These are phyloP conservation scores for Iguana delicatissima DNA, from an alignment of 2,797 vertebrate genomes.

Conservation along the genomic window DNA sequence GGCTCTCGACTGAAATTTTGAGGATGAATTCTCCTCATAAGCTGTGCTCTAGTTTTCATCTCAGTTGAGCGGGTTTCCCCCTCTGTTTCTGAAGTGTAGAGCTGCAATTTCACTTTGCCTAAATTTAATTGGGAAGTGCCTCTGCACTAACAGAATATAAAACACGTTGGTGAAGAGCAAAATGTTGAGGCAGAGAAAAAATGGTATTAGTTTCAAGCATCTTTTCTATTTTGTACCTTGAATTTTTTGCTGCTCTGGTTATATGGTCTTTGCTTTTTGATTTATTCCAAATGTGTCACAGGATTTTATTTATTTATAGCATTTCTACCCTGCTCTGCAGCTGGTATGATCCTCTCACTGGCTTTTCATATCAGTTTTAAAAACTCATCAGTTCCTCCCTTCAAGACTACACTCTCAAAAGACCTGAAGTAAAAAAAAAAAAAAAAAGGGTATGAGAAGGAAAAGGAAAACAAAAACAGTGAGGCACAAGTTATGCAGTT, in stretches of 20 bases:
- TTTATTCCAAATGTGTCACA: background rate
- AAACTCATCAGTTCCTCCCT: background rate
- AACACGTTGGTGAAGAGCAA: background rate
- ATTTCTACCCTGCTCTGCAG: background rate
- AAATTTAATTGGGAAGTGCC: background rate
- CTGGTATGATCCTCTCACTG: background rate
- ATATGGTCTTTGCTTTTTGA: background rate
- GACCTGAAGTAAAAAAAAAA: background rate
- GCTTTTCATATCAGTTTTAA: background rate
- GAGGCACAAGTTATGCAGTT: background rate
- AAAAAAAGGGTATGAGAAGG: background rate
- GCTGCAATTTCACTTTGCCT: background rate
- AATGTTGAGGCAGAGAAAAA: background rate
- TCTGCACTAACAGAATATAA: background rate
- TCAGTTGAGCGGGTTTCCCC: background rate
- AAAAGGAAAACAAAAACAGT: background rate
- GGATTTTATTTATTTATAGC: background rate
- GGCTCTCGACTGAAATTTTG: background rate
- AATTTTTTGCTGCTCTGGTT: background rate
- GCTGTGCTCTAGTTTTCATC: background rate
- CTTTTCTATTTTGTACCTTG: background rate
- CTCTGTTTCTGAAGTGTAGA: background rate
- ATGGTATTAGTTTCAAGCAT: background rate
- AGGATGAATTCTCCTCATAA: background rate
- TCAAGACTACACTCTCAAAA: background rate